phyloP scores from a whole-genome alignment of 1,140 invertebrate species.

The Scaptodrosophila lebanonensis region DNA sequence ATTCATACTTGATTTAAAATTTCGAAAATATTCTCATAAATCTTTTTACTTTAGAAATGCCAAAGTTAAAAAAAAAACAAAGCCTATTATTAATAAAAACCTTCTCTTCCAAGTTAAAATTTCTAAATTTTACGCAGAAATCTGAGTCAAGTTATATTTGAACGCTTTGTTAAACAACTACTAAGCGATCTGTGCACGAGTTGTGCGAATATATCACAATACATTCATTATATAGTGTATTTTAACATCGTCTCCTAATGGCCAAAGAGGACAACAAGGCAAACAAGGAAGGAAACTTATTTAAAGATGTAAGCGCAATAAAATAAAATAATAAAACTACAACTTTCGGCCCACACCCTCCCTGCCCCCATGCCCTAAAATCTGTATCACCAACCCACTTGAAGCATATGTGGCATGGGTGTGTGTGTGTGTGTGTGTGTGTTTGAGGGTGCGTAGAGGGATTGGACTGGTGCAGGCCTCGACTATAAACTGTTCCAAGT shows the following conservation, averaged over 20 bases:
- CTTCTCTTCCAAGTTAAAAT: too few species aligned
- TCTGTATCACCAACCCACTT: slow-evolving; percentile 1
- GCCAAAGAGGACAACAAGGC: slow-evolving; percentile 33
- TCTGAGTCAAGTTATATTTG: too few species aligned
- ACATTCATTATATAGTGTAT: not conserved
- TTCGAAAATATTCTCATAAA: too few species aligned
- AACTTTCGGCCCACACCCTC: slow-evolving; percentile 42
- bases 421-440: slow-evolving; percentile 1
- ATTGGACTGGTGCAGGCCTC: slow-evolving; percentile 1
- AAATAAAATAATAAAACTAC: slow-evolving; percentile 74
- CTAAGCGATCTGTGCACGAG: too few species aligned
- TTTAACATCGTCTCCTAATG: not conserved
- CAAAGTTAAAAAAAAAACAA: too few species aligned
- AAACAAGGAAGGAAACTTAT: slow-evolving; percentile 56
- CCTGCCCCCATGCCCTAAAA: not conserved
- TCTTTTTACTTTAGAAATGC: too few species aligned
- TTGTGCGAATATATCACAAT: too few species aligned
- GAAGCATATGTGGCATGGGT: not conserved
- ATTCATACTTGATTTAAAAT: too few species aligned
- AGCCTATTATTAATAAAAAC: too few species aligned
- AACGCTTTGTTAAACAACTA: too few species aligned
- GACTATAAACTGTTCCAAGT: slow-evolving; percentile 69
- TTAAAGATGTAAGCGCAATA: slow-evolving; percentile 74
- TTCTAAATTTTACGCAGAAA: too few species aligned
- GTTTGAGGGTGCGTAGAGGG: not conserved